Percentiles rank a stretch among this genome's conserved stretches.
phyloP scores from a whole-genome alignment of 1,140 invertebrate genomes.

The Drosophila lacteicornis region DNA sequence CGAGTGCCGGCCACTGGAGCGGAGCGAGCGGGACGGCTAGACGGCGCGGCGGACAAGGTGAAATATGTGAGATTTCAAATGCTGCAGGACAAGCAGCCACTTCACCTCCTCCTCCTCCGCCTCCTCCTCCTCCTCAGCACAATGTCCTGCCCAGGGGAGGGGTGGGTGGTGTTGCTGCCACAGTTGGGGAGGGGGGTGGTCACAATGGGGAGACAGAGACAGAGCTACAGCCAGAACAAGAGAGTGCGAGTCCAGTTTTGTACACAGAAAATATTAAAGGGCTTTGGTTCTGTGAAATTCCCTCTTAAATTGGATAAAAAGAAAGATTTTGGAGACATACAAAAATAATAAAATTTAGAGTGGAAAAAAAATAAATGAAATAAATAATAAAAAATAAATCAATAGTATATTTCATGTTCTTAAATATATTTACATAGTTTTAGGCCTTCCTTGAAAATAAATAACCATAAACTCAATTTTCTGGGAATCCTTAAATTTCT shows the following conservation, averaged over 20 bases:
- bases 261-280: background rate
- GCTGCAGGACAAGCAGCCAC: conserved; percentile 29
- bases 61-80: conserved; percentile 51
- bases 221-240: conserved; percentile 15
- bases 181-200: background rate
- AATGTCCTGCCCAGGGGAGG: conserved; percentile 20
- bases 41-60: conserved; percentile 25
- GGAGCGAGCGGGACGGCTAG: conserved; percentile 9
- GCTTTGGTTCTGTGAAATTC: background rate
- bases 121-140: background rate
- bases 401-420: background rate
- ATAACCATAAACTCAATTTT: too few species aligned
- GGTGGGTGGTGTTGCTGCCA: conserved; percentile 6
- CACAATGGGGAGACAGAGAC: conserved; percentile 2
- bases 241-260: conserved; percentile 24
- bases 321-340: too few species aligned
- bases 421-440: background rate
- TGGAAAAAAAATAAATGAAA: too few species aligned
- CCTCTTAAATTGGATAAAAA: too few species aligned
- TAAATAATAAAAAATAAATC: too few species aligned
- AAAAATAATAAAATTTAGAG: too few species aligned
- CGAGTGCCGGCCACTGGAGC: conserved; percentile 9
- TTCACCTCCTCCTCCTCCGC: conserved; percentile 25
- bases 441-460: too few species aligned
- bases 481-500: too few species aligned